These are phyloP conservation scores for Salvator merianae DNA, from an alignment of 2,113 vertebrate genomes.

Conservation along the genomic window DNA sequence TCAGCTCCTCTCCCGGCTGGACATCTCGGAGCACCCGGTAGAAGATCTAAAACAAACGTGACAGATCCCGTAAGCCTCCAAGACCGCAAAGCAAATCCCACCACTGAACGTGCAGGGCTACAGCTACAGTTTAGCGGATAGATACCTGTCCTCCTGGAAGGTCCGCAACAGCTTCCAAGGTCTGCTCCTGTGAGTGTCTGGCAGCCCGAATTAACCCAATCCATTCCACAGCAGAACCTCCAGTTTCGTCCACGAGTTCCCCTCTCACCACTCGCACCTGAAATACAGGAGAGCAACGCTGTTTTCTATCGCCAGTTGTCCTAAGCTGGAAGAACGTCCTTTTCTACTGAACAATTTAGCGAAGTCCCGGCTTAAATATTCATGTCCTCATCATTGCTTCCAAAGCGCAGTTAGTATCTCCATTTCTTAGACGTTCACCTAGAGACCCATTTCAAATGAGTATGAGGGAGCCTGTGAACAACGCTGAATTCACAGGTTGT, in stretches of 20 bases:
- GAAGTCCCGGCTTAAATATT: background rate
- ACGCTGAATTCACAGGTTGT: too few relatives aligned
- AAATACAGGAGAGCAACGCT: conserved; percentile 53
- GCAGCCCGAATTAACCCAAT: conserved; percentile 95
- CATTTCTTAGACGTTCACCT: too few relatives aligned
- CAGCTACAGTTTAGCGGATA: background rate
- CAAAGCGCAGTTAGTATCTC: too few relatives aligned
- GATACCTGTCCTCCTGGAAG: conserved; percentile 96
- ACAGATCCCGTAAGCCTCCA: background rate
- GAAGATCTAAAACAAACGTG: conserved; percentile 83
- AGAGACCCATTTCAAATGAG: too few relatives aligned
- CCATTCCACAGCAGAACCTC: conserved; percentile 90
- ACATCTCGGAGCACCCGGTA: conserved; percentile 91
- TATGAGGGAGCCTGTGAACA: too few relatives aligned
- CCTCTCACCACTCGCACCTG: conserved; percentile 92
- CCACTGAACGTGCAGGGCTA: background rate
- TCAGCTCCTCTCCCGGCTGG: conserved; percentile 92
- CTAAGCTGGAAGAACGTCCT: background rate
- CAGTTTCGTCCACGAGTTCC: conserved; percentile 92
- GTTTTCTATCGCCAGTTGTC: conserved; percentile 22
- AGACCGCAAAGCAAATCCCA: background rate
- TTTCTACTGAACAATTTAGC: background rate
- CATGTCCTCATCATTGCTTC: background rate
- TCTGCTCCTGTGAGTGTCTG: conserved; percentile 93
- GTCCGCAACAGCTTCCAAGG: conserved; percentile 93